Conservation (phyloP, 2,888 invertebrate genomes). For the Eristalinus sepulchralis region DNA sequence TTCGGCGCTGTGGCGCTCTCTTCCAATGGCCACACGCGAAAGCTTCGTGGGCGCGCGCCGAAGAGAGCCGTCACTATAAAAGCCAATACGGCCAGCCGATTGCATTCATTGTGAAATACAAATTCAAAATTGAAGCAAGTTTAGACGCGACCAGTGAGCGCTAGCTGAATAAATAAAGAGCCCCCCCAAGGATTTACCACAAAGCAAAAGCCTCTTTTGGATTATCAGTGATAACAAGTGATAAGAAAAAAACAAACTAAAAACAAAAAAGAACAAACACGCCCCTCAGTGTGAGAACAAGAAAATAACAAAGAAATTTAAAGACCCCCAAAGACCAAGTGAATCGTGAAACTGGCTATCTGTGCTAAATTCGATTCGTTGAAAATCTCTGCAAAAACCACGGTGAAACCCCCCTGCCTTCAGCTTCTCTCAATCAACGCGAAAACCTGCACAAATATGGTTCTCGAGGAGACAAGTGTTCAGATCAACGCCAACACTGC, state of each 20-base stretch:
- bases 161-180: constrained; percentile 9
- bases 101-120: constrained; percentile 80
- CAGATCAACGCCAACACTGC: constrained; percentile 59
- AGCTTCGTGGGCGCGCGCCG: constrained; percentile 36
- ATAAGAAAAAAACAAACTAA: constrained; percentile 21
- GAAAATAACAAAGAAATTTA: constrained; percentile 20
- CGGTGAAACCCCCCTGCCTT: constrained; percentile 67
- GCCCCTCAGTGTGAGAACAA: constrained; percentile 2
- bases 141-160: constrained; percentile 35
- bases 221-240: constrained; percentile 67
- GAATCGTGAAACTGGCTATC: constrained; percentile 66
- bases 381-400: constrained; percentile 53
- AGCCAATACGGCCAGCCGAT: constrained; percentile 70
- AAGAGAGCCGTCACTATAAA: constrained; percentile 78
- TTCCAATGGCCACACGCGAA: constrained; percentile 19
- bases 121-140: constrained; percentile 80
- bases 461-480: constrained; percentile 67
- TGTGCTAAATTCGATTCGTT: constrained; percentile 51
- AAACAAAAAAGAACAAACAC: constrained; percentile 6
- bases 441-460: constrained; percentile 63
- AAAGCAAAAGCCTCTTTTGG: constrained; percentile 16
- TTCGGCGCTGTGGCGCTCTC: constrained; percentile 45
- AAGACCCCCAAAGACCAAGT: constrained; percentile 40
- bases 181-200: not conserved
- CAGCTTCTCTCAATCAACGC: constrained; percentile 50